Percentiles rank a stretch among this genome's conserved stretches.
Evolutionary conservation across 2,797 vertebrate species (phyloP).

Genomic region (Tenualosa ilisha): DNA sequence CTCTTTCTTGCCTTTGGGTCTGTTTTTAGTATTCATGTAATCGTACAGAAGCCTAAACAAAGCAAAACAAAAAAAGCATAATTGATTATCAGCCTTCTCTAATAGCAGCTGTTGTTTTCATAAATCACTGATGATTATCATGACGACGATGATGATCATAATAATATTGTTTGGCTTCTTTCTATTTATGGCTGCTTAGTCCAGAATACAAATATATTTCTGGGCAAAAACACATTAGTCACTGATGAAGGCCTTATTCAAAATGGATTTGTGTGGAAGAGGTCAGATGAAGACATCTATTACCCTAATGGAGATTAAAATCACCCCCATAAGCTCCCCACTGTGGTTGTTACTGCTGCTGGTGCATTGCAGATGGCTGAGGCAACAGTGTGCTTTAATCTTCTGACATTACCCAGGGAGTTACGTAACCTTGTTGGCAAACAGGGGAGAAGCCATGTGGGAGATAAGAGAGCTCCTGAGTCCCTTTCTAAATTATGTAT

Average conservation of each 20-base stretch:
- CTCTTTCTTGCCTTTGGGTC: not conserved
- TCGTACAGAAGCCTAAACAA: too few species aligned
- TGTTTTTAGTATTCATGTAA: not conserved
- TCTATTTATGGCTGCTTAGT: not conserved
- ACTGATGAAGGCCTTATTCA: not conserved
- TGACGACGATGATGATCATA: too few species aligned
- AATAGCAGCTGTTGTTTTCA: not conserved
- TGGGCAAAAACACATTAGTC: not conserved
- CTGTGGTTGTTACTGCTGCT: not conserved
- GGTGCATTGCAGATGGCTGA: slow-evolving; percentile 25
- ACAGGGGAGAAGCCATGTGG: not conserved
- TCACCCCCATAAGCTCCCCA: not conserved
- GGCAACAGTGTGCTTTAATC: slow-evolving; percentile 9
- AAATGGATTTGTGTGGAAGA: not conserved
- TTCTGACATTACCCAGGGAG: slow-evolving; percentile 13
- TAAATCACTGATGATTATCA: not conserved
- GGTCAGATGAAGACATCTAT: slow-evolving; percentile 8
- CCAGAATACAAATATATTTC: not conserved
- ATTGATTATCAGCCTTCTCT: not conserved
- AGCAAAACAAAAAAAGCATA: not conserved
- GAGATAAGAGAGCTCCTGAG: not conserved
- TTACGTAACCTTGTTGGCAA: slow-evolving; percentile 15
- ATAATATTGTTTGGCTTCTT: not conserved
- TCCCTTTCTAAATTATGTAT: slow-evolving; percentile 9
- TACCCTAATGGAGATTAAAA: not conserved